Evolutionary conservation across 2,113 vertebrate species (phyloP).

Genomic region (Heterocephalus glaber): DNA sequence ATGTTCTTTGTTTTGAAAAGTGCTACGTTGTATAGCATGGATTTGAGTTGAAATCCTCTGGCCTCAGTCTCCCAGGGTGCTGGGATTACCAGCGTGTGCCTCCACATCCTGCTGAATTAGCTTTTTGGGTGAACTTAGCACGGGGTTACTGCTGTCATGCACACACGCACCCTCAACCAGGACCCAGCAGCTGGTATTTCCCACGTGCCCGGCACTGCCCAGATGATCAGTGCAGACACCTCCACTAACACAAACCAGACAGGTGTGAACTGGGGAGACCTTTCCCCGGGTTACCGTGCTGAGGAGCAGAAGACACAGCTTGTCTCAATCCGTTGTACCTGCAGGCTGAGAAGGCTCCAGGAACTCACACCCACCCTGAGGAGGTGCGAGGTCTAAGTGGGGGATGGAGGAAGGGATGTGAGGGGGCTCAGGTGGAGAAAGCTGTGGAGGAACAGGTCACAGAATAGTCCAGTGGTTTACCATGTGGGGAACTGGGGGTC

Average conservation of each 20-base stretch:
- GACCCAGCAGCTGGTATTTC: neutral
- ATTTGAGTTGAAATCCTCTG: neutral
- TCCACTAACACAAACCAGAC: neutral
- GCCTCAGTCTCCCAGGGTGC: neutral
- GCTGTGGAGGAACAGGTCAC: neutral
- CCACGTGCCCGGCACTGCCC: neutral
- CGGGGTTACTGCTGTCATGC: neutral
- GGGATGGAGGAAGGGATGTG: neutral
- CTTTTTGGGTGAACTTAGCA: neutral
- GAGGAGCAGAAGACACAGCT: neutral
- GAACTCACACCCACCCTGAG: neutral
- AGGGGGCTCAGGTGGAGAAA: neutral
- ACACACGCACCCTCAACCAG: neutral
- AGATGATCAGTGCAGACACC: neutral
- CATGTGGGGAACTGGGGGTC: neutral
- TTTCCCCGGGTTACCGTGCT: neutral
- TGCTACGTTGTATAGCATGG: neutral
- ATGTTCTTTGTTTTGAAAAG: neutral
- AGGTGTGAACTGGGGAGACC: neutral
- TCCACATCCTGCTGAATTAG: too few relatives aligned
- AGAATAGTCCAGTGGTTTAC: neutral
- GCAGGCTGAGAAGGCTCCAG: neutral
- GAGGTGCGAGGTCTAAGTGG: neutral
- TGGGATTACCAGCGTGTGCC: neutral
- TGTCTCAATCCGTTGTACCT: neutral